Evolutionary conservation across 1,140 invertebrate species (phyloP), one percentile per base, ranked within the genome.

Genomic region (Lucilia cuprina): DNA sequence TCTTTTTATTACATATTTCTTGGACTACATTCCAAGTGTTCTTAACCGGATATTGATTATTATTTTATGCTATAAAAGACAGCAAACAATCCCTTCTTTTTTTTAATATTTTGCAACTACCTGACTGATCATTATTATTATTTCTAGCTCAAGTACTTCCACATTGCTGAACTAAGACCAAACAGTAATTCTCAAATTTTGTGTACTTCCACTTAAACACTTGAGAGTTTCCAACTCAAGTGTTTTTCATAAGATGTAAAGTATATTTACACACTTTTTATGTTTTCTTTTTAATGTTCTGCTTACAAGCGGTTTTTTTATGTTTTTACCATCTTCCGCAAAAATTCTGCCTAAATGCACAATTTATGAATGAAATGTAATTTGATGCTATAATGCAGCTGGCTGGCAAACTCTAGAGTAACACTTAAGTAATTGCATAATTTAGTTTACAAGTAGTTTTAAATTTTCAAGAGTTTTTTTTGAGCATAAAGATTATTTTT

Each of bases 191-290:
- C 17, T 55, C 50, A 55, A 55, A 55, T 55, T 12, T 17, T 17
- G 70, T 13, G 5, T n/a, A 74, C 70, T 74, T 74, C 70, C 70
- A 74, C 21, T 74, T 74, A 74, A 74, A 74, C 70, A 74, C 70
- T 25, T 74, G 70, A 7, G n/a, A 25, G 70, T 13, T 21, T 12
- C 17, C 12, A 55, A 55, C 50, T 55, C 50, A 55, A 55, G 50
- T 55, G 50, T 55, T 55, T n/a, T 55, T 5, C 12, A 55, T 55
- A 14, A 12, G 50, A 17, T 55, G 3, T 55, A 30, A 17, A 55
- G 50, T 5, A n/a, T 55, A 13, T 55, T 55, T 55, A 13, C 50
- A 55, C 50, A 55, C 17, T 13, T 14, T 55, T n/a, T n/a, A n/a
- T n/a, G n/a, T n/a, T n/a, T 55, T 5, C 13, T 30, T 55, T 55